Percentiles rank a stretch among this genome's conserved stretches.
Evolutionary conservation across 1,140 invertebrate genomes (phyloP).

Genomic region (Saxidomus purpurata): DNA sequence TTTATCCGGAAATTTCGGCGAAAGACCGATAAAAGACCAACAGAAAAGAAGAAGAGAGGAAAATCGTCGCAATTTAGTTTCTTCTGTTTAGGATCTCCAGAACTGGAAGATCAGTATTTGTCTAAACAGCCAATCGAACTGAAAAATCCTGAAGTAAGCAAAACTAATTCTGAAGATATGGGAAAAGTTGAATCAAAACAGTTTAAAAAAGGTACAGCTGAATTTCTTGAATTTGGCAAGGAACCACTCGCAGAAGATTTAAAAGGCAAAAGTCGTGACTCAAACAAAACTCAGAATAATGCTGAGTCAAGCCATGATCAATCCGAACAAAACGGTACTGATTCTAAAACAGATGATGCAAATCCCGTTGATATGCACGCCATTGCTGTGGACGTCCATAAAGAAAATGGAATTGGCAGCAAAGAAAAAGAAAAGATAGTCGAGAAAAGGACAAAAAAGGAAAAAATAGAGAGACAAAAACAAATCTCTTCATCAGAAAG

Average conservation of each 20-base stretch:
- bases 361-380: neutral
- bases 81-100: constrained; percentile 28
- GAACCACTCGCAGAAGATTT: neutral
- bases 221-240: constrained; percentile 28
- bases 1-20: constrained; percentile 20
- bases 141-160: neutral
- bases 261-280: neutral
- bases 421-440: neutral
- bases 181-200: constrained; percentile 47
- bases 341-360: neutral
- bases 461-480: neutral
- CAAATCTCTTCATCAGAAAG: constrained; percentile 20
- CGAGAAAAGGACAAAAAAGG: neutral
- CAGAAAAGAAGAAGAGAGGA: neutral
- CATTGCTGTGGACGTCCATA: neutral
- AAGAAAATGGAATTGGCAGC: neutral
- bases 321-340: neutral
- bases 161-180: constrained; percentile 13
- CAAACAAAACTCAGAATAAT: neutral
- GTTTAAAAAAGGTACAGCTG: neutral
- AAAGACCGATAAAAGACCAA: neutral
- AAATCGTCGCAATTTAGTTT: constrained; percentile 13
- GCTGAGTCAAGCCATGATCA: neutral
- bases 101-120: constrained; percentile 14
- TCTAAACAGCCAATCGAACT: neutral